phyloP scores from a whole-genome alignment of 2,113 vertebrate genomes.

The Grallaria varia region DNA sequence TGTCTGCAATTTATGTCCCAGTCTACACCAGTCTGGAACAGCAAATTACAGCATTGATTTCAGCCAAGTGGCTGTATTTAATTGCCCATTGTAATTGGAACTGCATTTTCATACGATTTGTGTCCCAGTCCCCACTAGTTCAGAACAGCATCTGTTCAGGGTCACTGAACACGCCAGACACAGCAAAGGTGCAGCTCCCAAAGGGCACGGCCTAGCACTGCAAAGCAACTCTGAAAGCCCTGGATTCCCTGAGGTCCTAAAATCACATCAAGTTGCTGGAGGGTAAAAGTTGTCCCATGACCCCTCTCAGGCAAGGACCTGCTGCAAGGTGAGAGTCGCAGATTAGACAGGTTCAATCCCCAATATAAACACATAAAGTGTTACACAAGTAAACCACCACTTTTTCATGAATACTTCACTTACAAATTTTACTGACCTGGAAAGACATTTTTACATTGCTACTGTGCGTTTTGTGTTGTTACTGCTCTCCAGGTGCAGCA shows the following conservation, averaged over 20 bases:
- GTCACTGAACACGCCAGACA: accelerated
- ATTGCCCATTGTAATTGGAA: background rate
- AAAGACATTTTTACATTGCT: background rate
- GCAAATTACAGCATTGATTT: background rate
- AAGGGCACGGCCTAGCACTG: background rate
- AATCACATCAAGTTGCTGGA: accelerated
- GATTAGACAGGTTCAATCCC: background rate
- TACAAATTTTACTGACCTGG: background rate
- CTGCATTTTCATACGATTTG: background rate
- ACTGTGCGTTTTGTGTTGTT: background rate
- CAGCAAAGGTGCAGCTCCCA: background rate
- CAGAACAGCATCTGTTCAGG: background rate
- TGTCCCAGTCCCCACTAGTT: background rate
- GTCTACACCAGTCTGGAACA: background rate
- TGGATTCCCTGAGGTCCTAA: background rate
- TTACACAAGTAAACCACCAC: background rate
- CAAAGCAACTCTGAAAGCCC: background rate
- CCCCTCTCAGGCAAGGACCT: background rate
- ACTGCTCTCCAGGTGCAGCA: slow-evolving; percentile 63
- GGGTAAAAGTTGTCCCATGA: background rate
- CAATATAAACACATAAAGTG: background rate
- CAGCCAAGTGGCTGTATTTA: background rate
- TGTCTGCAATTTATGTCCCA: background rate
- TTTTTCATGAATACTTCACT: background rate
- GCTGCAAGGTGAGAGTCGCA: background rate